These are phyloP conservation scores for Phenganax subtilis DNA, from an alignment of 92 coral and sea anemone species.

Conservation along the genomic window DNA sequence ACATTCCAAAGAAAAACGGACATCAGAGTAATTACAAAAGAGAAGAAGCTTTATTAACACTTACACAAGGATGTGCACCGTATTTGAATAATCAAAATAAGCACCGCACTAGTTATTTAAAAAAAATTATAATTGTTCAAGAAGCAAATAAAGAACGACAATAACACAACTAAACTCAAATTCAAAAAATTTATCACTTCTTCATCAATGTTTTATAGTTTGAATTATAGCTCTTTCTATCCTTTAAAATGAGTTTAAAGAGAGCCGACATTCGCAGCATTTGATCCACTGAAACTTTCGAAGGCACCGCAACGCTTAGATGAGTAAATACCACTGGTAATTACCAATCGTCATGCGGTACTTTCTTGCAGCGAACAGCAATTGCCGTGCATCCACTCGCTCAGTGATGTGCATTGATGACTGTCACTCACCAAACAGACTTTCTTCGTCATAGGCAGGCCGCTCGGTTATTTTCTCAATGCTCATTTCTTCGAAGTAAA, in stretches of 20 bases:
- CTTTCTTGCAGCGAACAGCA: background rate
- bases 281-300: too few relatives aligned
- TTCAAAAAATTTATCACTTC: too few relatives aligned
- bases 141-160: too few relatives aligned
- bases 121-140: too few relatives aligned
- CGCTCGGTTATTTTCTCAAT: conserved; percentile 84
- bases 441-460: conserved; percentile 92
- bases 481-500: conserved; percentile 97
- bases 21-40: background rate
- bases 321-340: background rate
- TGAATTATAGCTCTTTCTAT: too few relatives aligned
- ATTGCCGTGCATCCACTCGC: background rate
- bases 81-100: background rate
- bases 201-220: too few relatives aligned
- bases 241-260: too few relatives aligned
- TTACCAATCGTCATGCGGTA: background rate
- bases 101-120: too few relatives aligned
- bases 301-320: too few relatives aligned
- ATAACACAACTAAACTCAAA: too few relatives aligned
- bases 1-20: background rate
- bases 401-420: background rate
- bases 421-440: conserved; percentile 72
- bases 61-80: background rate
- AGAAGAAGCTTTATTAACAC: background rate
- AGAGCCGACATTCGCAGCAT: too few relatives aligned